These are phyloP conservation scores for Lycophotia porphyrea DNA, from an alignment of 2,888 invertebrate species.

Conservation along the genomic window DNA sequence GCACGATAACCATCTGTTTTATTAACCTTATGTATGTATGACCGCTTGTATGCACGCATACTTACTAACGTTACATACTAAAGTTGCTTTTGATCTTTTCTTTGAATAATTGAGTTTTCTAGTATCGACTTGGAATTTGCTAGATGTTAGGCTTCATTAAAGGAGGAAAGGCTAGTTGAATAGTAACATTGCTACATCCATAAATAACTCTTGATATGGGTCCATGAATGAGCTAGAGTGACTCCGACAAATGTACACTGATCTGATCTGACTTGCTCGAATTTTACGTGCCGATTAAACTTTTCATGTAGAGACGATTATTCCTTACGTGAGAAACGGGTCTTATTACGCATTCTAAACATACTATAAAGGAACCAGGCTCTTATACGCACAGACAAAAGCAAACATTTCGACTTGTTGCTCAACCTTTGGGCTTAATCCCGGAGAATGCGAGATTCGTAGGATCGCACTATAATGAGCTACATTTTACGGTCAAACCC, in stretches of 20 bases:
- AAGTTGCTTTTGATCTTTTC: constrained; percentile 25
- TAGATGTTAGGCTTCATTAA: not conserved
- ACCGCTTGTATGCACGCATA: constrained; percentile 21
- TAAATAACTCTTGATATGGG: not conserved
- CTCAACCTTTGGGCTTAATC: constrained; percentile 54
- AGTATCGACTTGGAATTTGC: not conserved
- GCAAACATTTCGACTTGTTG: constrained; percentile 57
- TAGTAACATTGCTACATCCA: not conserved
- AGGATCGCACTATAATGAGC: constrained; percentile 50
- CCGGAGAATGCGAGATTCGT: constrained; percentile 51
- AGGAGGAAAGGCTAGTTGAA: not conserved
- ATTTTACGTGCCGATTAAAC: not conserved
- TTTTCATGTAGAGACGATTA: not conserved
- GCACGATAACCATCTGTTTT: constrained; percentile 49
- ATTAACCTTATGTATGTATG: constrained; percentile 44
- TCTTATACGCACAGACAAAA: constrained; percentile 29
- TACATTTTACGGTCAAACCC: constrained; percentile 62
- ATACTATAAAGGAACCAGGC: constrained; percentile 26
- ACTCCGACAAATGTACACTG: not conserved
- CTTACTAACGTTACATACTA: not conserved
- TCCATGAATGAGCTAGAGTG: not conserved
- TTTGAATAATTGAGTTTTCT: constrained; percentile 22
- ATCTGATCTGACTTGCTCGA: not conserved
- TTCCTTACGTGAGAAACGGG: not conserved
- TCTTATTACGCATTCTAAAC: constrained; percentile 12